A percentile compares a stretch with the other conserved stretches of the same genome.
Evolutionary conservation across 2,888 invertebrate species (phyloP).

Genomic region (Cryptocephalus moraei): DNA sequence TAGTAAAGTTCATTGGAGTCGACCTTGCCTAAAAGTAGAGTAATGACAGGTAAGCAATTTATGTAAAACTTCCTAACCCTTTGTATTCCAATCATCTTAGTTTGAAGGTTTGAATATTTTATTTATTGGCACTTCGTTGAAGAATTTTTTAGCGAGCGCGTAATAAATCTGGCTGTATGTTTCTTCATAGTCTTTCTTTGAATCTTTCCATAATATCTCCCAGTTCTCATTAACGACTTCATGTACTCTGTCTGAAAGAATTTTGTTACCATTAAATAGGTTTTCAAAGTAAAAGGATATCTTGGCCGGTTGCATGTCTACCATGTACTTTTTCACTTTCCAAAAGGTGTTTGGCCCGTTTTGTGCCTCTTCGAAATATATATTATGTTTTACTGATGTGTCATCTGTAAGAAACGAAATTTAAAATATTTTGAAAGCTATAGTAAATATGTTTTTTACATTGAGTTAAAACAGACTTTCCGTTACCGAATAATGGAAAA

Average conservation of each 20-base stretch:
- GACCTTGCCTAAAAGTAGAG: too few relatives aligned
- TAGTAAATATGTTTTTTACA: neutral
- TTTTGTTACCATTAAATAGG: constrained; percentile 3
- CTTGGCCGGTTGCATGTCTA: constrained; percentile 1
- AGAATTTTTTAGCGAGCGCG: constrained; percentile 1
- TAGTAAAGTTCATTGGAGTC: too few relatives aligned
- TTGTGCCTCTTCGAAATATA: constrained; percentile 1
- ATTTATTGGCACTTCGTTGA: constrained; percentile 1
- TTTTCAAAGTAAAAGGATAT: constrained; percentile 3
- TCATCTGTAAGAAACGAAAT: constrained; percentile 1
- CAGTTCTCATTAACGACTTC: constrained; percentile 5
- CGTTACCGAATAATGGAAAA: constrained; percentile 4
- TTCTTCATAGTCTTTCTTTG: constrained; percentile 2
- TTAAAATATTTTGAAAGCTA: neutral
- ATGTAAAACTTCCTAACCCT: too few relatives aligned
- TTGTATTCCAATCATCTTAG: too few relatives aligned
- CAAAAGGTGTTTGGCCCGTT: neutral
- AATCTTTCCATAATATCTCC: constrained; percentile 2
- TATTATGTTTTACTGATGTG: constrained; percentile 2
- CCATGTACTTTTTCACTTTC: constrained; percentile 1
- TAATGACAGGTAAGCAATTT: too few relatives aligned
- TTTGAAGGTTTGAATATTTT: neutral
- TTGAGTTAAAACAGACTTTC: constrained; percentile 2
- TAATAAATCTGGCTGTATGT: constrained; percentile 3
- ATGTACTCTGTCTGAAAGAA: constrained; percentile 3